Evolutionary conservation across 2,797 vertebrate genomes (phyloP).

Genomic region (Fratercula arctica): DNA sequence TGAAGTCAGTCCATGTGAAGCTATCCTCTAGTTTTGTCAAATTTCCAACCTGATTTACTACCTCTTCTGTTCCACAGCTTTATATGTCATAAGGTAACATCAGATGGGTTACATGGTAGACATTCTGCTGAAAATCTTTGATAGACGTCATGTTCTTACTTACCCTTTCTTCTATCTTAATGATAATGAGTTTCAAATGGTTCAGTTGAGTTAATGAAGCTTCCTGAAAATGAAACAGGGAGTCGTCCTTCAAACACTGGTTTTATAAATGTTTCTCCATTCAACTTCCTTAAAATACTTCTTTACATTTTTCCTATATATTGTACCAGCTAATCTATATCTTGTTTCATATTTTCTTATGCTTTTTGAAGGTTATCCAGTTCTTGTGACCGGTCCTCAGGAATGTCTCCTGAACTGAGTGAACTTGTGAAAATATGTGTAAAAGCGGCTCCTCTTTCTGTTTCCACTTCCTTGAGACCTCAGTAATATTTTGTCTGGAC

Average conservation of each 20-base stretch:
- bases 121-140: background rate
- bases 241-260: background rate
- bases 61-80: conserved; percentile 6
- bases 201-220: conserved; percentile 54
- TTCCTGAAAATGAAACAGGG: background rate
- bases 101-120: background rate
- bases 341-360: conserved; percentile 9
- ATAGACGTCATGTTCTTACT: background rate
- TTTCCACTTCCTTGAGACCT: conserved; percentile 59
- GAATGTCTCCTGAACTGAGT: conserved; percentile 51
- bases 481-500: conserved; percentile 70
- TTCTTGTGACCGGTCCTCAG: conserved; percentile 37
- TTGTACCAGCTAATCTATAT: conserved; percentile 4
- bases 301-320: conserved; percentile 33
- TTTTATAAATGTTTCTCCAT: conserved; percentile 57
- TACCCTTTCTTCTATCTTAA: background rate
- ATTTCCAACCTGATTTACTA: background rate
- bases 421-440: conserved; percentile 67
- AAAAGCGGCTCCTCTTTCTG: conserved; percentile 63
- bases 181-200: conserved; percentile 15
- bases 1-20: background rate
- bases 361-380: conserved; percentile 49
- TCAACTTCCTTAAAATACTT: conserved; percentile 20
- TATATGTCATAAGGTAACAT: background rate
- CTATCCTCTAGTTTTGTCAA: conserved; percentile 4